These are phyloP conservation scores for Poecile atricapillus DNA, from an alignment of 2,113 vertebrate species.

Conservation along the genomic window DNA sequence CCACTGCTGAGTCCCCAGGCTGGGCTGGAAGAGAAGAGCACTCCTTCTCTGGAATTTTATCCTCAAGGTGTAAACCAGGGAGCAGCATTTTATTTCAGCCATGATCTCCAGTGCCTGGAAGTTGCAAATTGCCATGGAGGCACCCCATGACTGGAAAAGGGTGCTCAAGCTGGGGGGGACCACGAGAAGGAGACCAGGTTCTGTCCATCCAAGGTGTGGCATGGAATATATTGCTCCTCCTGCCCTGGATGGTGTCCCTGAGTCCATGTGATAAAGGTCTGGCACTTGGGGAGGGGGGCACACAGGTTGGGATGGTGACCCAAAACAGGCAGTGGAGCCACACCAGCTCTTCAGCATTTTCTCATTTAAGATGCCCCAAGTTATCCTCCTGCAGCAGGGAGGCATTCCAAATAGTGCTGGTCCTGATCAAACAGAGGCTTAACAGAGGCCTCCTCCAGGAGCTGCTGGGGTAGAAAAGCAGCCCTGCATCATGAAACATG, in stretches of 20 bases:
- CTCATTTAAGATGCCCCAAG: not conserved
- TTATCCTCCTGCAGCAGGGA: not conserved
- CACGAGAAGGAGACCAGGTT: rapidly evolving
- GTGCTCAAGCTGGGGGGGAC: not conserved
- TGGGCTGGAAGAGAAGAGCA: not conserved
- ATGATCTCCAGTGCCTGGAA: rapidly evolving
- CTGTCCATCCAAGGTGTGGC: rapidly evolving
- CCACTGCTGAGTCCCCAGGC: rapidly evolving
- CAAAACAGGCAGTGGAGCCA: not conserved
- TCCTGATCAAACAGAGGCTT: not conserved
- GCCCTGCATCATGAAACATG: not conserved
- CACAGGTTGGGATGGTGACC: rapidly evolving
- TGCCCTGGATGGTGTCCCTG: not conserved
- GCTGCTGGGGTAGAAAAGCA: not conserved
- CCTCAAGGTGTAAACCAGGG: not conserved
- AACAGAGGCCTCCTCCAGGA: not conserved
- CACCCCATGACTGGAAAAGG: not conserved
- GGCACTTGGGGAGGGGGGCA: not conserved
- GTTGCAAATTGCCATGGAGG: not conserved
- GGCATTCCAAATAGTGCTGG: not conserved
- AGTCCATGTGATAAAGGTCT: rapidly evolving
- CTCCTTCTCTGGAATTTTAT: not conserved
- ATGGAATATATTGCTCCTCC: not conserved
- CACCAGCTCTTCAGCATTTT: not conserved
- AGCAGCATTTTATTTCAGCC: not conserved